These are phyloP conservation scores for Cerceris rybyensis DNA, from an alignment of 2,888 invertebrate species.

Conservation along the genomic window DNA sequence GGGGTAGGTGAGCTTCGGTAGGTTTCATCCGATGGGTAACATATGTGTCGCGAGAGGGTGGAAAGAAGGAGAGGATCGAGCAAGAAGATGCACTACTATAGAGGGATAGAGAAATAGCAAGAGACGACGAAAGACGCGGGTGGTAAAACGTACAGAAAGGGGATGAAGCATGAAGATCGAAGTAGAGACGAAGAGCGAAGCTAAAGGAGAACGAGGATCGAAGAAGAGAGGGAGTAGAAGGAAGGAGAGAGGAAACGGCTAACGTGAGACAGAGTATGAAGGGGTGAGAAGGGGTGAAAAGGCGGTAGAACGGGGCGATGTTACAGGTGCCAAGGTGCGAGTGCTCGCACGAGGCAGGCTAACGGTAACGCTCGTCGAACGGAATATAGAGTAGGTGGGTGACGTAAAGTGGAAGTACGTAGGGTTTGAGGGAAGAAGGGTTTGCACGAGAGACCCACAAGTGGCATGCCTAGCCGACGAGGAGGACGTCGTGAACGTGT, in stretches of 20 bases:
- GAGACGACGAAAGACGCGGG: not conserved
- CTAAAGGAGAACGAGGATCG: not conserved
- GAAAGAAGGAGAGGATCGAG: conserved; percentile 20
- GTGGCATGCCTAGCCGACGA: conserved; percentile 60
- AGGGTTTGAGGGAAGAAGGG: conserved; percentile 50
- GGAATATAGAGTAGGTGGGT: conserved; percentile 72
- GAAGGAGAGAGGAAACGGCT: not conserved
- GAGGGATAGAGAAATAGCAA: not conserved
- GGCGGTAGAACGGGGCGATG: conserved; percentile 31
- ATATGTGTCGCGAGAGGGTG: conserved; percentile 27
- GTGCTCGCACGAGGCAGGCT: conserved; percentile 61
- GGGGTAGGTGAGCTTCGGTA: conserved; percentile 3
- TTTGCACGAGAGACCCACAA: conserved; percentile 68
- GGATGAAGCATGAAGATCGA: not conserved
- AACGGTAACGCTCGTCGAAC: conserved; percentile 71
- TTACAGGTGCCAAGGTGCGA: conserved; percentile 69
- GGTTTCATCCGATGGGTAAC: conserved; percentile 31
- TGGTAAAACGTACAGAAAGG: not conserved
- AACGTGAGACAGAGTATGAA: not conserved
- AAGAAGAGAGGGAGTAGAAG: not conserved
- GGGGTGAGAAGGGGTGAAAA: not conserved
- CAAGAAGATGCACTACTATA: not conserved
- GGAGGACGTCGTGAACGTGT: conserved; percentile 19
- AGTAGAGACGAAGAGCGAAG: not conserved
- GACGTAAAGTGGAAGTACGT: conserved; percentile 41